These are phyloP conservation scores for Atrichornis clamosus DNA, from an alignment of 2,113 vertebrate genomes.

Conservation along the genomic window DNA sequence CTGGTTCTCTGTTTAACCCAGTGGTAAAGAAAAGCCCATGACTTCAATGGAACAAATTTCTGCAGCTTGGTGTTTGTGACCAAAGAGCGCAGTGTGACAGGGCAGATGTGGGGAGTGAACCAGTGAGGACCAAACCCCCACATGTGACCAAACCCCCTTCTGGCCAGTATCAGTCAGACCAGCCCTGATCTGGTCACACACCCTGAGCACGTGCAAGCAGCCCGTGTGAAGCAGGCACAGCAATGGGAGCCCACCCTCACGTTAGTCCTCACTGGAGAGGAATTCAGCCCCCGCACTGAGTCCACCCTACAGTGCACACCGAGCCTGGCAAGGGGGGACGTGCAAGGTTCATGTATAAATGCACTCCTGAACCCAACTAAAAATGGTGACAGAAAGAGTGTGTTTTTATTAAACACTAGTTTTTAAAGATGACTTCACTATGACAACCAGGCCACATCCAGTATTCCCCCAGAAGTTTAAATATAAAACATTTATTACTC, in stretches of 20 bases:
- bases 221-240: too few relatives aligned
- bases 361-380: neutral
- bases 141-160: neutral
- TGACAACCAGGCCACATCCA: neutral
- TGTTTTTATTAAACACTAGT: neutral
- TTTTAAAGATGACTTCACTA: neutral
- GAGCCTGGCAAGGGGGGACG: neutral
- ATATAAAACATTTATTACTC: neutral
- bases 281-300: neutral
- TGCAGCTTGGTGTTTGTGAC: neutral
- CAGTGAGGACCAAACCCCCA: neutral
- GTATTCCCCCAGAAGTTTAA: neutral
- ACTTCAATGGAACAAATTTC: neutral
- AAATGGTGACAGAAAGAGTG: neutral
- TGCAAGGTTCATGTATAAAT: neutral
- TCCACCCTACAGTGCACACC: neutral
- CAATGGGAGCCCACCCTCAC: neutral
- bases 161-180: accelerated
- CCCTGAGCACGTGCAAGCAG: accelerated
- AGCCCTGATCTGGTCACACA: neutral
- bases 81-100: neutral
- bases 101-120: neutral
- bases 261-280: neutral
- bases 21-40: neutral
- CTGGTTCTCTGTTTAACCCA: neutral